These are phyloP conservation scores for Litoditis marina DNA, from an alignment of 2,888 invertebrate species.

Conservation along the genomic window DNA sequence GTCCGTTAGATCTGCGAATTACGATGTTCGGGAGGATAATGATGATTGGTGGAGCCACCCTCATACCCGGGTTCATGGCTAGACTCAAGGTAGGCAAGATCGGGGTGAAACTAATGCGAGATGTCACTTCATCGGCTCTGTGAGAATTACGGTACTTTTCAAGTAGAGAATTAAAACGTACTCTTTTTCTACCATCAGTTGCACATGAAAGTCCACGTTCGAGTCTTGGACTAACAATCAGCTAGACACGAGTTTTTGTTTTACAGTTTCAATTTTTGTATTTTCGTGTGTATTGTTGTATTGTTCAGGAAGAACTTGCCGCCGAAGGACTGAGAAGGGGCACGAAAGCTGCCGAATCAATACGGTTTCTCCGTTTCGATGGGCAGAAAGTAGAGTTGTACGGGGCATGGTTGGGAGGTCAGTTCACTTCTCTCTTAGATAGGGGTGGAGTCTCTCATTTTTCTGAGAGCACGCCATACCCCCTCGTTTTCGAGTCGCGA, in stretches of 20 bases:
- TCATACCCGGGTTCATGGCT: constrained; percentile 78
- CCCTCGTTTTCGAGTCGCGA: too few relatives aligned
- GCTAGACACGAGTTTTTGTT: too few relatives aligned
- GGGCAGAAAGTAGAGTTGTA: neutral
- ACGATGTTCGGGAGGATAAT: constrained; percentile 79
- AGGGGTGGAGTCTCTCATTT: too few relatives aligned
- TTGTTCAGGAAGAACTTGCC: constrained; percentile 5
- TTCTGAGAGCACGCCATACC: too few relatives aligned
- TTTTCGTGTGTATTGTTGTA: neutral
- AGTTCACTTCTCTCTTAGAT: neutral
- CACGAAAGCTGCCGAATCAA: neutral
- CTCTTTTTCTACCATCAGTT: too few relatives aligned
- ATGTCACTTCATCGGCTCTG: too few relatives aligned
- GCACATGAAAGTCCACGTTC: too few relatives aligned
- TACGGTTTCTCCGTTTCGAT: constrained; percentile 7
- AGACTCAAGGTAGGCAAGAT: constrained; percentile 69
- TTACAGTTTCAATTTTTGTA: too few relatives aligned
- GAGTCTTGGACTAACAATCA: too few relatives aligned
- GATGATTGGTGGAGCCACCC: constrained; percentile 80
- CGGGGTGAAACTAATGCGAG: too few relatives aligned
- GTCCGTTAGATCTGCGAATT: constrained; percentile 79
- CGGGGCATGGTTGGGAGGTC: constrained; percentile 9
- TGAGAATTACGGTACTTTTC: too few relatives aligned
- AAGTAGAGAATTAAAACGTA: too few relatives aligned
- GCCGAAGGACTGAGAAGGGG: neutral